phyloP scores from a whole-genome alignment of 2,888 invertebrate species.

The Sialis fuliginosa region DNA sequence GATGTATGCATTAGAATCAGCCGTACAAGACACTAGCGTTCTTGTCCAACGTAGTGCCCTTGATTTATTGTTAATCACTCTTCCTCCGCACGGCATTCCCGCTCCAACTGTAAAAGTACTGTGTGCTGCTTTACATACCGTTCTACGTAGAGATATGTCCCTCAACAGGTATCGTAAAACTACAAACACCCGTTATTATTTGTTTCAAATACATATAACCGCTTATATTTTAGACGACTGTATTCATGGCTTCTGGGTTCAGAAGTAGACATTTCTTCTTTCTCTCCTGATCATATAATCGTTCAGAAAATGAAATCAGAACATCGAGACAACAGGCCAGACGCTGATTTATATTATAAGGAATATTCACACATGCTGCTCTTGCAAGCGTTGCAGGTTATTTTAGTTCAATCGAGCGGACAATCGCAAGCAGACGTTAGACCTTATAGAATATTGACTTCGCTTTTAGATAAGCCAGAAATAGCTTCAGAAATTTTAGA shows the following conservation, averaged over 20 bases:
- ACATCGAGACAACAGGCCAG: constrained; percentile 17
- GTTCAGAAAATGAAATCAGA: constrained; percentile 17
- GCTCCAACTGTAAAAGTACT: constrained; percentile 54
- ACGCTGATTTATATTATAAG: constrained; percentile 40
- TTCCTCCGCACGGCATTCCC: constrained; percentile 69
- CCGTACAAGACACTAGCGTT: constrained; percentile 62
- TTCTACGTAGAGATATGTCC: constrained; percentile 76
- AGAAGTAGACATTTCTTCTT: constrained; percentile 36
- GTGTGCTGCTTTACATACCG: constrained; percentile 52
- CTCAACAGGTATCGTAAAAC: constrained; percentile 43
- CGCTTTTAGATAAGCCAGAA: constrained; percentile 72
- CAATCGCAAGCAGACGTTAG: constrained; percentile 38
- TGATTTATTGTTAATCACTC: constrained; percentile 64
- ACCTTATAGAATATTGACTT: constrained; percentile 63
- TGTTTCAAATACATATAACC: not conserved
- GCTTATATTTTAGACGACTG: constrained; percentile 35
- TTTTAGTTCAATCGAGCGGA: constrained; percentile 34
- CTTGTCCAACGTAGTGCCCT: constrained; percentile 73
- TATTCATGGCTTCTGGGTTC: constrained; percentile 72
- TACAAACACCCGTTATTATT: not conserved
- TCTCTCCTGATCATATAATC: constrained; percentile 21
- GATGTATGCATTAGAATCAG: constrained; percentile 60
- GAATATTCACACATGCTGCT: constrained; percentile 47
- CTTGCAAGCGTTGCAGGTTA: constrained; percentile 42
- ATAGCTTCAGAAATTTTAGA: constrained; percentile 65